These are phyloP conservation scores for Nannobrachium achirus DNA, from an alignment of 2,113 vertebrate species.

Conservation along the genomic window DNA sequence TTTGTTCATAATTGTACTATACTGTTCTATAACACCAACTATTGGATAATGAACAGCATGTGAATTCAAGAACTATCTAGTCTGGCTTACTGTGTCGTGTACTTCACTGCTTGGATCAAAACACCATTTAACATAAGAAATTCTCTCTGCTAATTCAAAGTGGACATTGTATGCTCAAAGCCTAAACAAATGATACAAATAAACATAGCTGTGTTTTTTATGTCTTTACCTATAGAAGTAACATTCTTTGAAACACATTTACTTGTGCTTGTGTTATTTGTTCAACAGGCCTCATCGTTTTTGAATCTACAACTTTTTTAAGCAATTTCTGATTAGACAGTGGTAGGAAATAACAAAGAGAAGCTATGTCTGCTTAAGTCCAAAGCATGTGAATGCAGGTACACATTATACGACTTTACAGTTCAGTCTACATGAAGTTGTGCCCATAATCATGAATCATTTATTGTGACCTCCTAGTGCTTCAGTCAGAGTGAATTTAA, in stretches of 20 bases:
- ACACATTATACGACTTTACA: too few relatives aligned
- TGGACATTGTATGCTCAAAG: constrained; percentile 85
- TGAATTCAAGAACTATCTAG: constrained; percentile 81
- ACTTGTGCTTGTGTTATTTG: constrained; percentile 50
- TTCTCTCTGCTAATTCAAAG: constrained; percentile 81
- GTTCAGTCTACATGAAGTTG: too few relatives aligned
- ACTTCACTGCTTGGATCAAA: constrained; percentile 78
- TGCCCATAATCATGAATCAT: too few relatives aligned
- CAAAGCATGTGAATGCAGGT: constrained; percentile 70
- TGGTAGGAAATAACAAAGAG: constrained; percentile 39
- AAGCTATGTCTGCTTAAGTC: constrained; percentile 45
- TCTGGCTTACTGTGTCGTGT: constrained; percentile 52
- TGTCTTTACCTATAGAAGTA: constrained; percentile 53
- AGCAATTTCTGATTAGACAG: constrained; percentile 55
- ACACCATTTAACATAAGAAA: constrained; percentile 83
- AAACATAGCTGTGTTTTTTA: constrained; percentile 72
- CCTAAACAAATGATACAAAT: constrained; percentile 86
- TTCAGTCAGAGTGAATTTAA: too few relatives aligned
- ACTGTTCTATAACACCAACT: constrained; percentile 77
- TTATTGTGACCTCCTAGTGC: too few relatives aligned
- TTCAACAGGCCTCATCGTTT: constrained; percentile 85
- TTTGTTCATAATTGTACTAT: constrained; percentile 79
- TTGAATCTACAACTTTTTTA: constrained; percentile 63
- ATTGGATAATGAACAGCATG: constrained; percentile 75
- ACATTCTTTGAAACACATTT: constrained; percentile 57